Base-by-base conservation (phyloP, 2,888 invertebrate genomes). In the Poecilobothrus nobilitatus region DNA sequence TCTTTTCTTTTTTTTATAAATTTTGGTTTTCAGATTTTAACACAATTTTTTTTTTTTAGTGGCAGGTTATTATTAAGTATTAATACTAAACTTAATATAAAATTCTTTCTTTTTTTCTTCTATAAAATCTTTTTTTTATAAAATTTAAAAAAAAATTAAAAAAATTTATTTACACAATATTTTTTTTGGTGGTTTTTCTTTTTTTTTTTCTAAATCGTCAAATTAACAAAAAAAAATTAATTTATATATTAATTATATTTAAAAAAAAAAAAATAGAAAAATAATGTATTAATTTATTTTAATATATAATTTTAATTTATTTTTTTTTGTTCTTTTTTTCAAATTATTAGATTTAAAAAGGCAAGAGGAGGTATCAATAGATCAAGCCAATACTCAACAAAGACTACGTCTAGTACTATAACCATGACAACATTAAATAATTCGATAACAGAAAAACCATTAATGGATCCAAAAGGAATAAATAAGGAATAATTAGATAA, bases 331-430 rank as follows among this genome's bases (percentile, higher is more conserved):
- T 63, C 8, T 63, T 63, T 63, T 63, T n/a, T 53, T 53, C n/a
- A 53, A 21, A 12, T n/a, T 63, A 21, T 10, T 22, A 63, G 63
- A 10, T 63, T 22, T 22, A 63, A 63, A 10, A 63, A 22, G 12
- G 21, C 21, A 8, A 27, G 9, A 20, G 18, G 1, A 8, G 21
- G 62, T 21, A 63, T 63, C 8, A 63, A 63, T 12, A 63, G 63
- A 21, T 21, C 22, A 22, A 81, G 80, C 70, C 81, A 80, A 71
- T 80, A 78, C 72, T 81, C 80, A 70, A 81, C 77, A 10, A 80
- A 80, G 73, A 81, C 80, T 67, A 79, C 76, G 21, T 77, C 78
- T 67, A 79, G 79, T 72, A 80, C 79, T 71, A 76, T 80, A 67
- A 76, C 77, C 6, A 3, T 63, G 15, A 22, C 63, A 12, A 22